Conservation (phyloP, 2,113 vertebrate genomes). For the Etia nguti region DNA sequence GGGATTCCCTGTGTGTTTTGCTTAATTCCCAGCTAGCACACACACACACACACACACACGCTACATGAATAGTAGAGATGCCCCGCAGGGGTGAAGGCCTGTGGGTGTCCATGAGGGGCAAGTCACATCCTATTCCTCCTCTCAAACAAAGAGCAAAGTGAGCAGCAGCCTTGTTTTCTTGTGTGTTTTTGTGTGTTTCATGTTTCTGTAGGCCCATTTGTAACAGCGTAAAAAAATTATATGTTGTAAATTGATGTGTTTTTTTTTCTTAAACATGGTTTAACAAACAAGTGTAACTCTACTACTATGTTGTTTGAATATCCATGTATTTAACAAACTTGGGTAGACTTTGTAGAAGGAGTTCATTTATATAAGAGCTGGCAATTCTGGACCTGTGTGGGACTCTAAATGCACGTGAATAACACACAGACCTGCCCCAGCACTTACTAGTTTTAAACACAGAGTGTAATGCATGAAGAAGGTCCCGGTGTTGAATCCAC, state of each 20-base stretch:
- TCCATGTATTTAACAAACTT: background rate
- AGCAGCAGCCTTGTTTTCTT: background rate
- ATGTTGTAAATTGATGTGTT: fast-evolving
- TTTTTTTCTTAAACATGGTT: background rate
- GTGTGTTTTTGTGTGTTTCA: background rate
- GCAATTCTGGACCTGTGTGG: background rate
- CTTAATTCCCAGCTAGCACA: background rate
- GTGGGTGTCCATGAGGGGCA: background rate
- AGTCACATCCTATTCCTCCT: background rate
- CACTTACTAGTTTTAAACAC: background rate
- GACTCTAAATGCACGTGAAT: background rate
- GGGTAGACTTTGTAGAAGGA: background rate
- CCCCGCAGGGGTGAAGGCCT: slow-evolving; percentile 1
- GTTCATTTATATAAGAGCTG: background rate
- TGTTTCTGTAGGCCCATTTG: background rate
- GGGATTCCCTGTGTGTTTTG: slow-evolving; percentile 43
- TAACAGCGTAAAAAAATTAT: background rate
- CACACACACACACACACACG: background rate
- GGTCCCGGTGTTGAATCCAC: background rate
- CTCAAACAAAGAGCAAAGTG: background rate
- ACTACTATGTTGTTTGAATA: background rate
- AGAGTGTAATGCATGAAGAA: background rate
- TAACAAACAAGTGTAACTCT: background rate
- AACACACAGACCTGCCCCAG: fast-evolving
- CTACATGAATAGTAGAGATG: background rate